A percentile compares a stretch with the other conserved stretches of the same genome.
These are phyloP conservation scores for Cisticola juncidis DNA, from an alignment of 2,113 vertebrate genomes.

Conservation along the genomic window DNA sequence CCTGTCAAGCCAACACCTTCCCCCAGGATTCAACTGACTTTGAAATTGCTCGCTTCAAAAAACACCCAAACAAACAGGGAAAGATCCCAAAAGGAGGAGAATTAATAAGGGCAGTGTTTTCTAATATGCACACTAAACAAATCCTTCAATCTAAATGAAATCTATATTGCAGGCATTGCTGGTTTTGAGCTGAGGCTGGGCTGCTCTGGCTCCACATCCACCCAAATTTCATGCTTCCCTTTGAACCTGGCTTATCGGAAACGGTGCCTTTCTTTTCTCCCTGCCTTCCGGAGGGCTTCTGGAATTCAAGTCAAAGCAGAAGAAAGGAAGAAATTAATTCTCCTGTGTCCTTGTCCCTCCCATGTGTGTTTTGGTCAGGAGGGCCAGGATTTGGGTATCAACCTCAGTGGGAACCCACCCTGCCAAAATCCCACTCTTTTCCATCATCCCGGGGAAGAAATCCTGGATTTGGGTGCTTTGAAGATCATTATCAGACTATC, in stretches of 20 bases:
- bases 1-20: slow-evolving; percentile 36
- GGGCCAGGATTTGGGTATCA: not conserved
- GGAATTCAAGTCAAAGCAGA: not conserved
- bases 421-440: not conserved
- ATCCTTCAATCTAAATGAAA: slow-evolving; percentile 72
- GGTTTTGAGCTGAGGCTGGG: not conserved
- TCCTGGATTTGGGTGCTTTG: not conserved
- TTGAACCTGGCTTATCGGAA: slow-evolving; percentile 33
- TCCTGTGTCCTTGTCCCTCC: not conserved
- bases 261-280: not conserved
- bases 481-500: not conserved
- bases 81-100: slow-evolving; percentile 35
- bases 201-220: slow-evolving; percentile 18
- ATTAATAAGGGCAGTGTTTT: slow-evolving; percentile 58
- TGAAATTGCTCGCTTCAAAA: not conserved
- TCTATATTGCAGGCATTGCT: slow-evolving; percentile 58
- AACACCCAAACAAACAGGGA: slow-evolving; percentile 16
- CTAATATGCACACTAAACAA: slow-evolving; percentile 47
- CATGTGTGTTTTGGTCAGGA: rapidly evolving
- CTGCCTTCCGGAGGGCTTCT: not conserved
- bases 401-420: not conserved
- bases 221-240: slow-evolving; percentile 42
- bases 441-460: not conserved
- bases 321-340: not conserved
- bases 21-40: slow-evolving; percentile 47